Evolutionary conservation across 2,797 vertebrate species (phyloP), one percentile per base, ranked within the genome.

Genomic region (Protonibea diacanthus): DNA sequence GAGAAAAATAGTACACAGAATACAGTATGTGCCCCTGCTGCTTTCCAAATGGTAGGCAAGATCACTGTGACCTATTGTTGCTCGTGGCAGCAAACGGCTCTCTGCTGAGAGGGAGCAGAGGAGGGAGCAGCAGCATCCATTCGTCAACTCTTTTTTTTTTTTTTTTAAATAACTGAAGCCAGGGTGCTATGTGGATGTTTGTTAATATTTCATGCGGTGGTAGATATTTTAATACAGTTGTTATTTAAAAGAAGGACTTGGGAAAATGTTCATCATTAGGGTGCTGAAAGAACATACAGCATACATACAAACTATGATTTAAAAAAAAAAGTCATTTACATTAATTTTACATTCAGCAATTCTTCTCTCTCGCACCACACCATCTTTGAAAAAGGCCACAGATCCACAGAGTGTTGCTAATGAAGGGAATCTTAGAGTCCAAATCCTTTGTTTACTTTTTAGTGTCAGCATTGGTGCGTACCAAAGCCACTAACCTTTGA

Each of bases 401-500:
- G 68, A 75, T 73, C 67, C 56, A 29, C 55, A 1, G 0, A 70
- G 71, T 38, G 67, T 71, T 62, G 53, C 74, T 82, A 87, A 73
- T 67, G 76, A 61, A 71, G 69, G 74, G 72, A 63, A 85, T 82
- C 71, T 87, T 20, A 23, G 55, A 80, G 79, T 62, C 57, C 70
- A 78, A 84, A 88, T 86, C 75, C 71, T 76, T 86, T 92, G 88
- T 90, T 93, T 88, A 89, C 81, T 74, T 67, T 85, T 59, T 8
- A 17, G 76, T 76, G 80, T 80, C 81, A 48, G 84, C 80, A 45
- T 38, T 71, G 70, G 62, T 20, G 86, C 70, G 71, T 62, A 59
- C 76, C 80, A 74, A 83, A 92, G 81, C 79, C 66, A 67, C 88
- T 78, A 86, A 90, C 91, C 88, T 91, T 82, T 83, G 80, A 92